phyloP scores from a whole-genome alignment of 2,797 vertebrate species.

The Apogon talboti region DNA sequence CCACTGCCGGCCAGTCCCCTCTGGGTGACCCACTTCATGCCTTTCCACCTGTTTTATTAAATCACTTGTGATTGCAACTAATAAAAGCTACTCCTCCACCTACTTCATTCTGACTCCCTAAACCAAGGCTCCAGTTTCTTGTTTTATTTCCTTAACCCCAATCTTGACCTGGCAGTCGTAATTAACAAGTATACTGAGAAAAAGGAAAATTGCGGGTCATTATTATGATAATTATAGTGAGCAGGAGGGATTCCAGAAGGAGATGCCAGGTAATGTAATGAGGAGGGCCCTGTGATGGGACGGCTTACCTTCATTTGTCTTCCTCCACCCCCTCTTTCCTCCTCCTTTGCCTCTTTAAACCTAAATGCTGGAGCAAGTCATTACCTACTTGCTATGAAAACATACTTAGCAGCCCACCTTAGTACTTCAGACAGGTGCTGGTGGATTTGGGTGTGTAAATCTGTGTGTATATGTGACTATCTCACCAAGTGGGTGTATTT shows the following conservation, averaged over 20 bases:
- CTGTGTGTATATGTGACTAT: slow-evolving; percentile 25
- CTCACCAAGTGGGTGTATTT: slow-evolving; percentile 42
- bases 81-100: slow-evolving; percentile 58
- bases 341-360: slow-evolving; percentile 55
- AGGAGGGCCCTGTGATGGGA: slow-evolving; percentile 51
- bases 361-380: slow-evolving; percentile 65
- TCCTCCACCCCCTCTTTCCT: slow-evolving; percentile 43
- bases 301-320: slow-evolving; percentile 68
- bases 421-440: slow-evolving; percentile 55
- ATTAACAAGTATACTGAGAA: slow-evolving; percentile 83
- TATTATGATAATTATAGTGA: slow-evolving; percentile 80
- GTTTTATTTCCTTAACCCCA: slow-evolving; percentile 80
- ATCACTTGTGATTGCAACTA: slow-evolving; percentile 67
- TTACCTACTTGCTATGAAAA: slow-evolving; percentile 75
- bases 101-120: slow-evolving; percentile 38
- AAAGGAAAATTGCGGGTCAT: slow-evolving; percentile 81
- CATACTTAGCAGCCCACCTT: slow-evolving; percentile 66
- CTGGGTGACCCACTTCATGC: slow-evolving; percentile 58
- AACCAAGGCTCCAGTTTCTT: slow-evolving; percentile 61
- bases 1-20: slow-evolving; percentile 43
- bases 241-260: slow-evolving; percentile 67
- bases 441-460: slow-evolving; percentile 37
- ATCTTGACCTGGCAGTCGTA: slow-evolving; percentile 65
- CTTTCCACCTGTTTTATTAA: slow-evolving; percentile 71
- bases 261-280: slow-evolving; percentile 69